phyloP scores from a whole-genome alignment of 2,113 vertebrate species.

The Platycercus adscitus region DNA sequence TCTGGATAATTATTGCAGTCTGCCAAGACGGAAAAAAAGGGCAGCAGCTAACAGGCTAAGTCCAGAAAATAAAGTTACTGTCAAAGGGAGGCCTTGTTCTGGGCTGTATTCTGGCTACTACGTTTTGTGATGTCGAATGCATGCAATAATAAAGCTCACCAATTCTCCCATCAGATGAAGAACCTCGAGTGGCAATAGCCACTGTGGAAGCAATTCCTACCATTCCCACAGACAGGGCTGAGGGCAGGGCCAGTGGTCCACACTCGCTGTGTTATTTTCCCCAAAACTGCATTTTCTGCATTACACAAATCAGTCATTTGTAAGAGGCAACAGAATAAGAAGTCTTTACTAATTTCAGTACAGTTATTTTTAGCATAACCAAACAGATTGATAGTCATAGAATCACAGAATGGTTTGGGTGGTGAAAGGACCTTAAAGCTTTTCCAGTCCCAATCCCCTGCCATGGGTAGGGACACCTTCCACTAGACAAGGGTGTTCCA shows the following conservation, averaged over 20 bases:
- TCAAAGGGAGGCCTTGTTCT: background rate
- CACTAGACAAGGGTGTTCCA: background rate
- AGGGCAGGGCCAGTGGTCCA: background rate
- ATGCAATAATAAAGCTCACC: fast-evolving
- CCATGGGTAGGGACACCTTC: background rate
- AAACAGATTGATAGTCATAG: background rate
- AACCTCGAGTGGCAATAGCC: fast-evolving
- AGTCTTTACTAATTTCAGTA: background rate
- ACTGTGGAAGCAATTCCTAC: background rate
- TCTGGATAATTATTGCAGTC: constrained; percentile 23
- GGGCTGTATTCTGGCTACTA: background rate
- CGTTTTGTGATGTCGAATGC: background rate
- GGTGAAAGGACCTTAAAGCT: background rate
- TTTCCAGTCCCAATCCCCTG: background rate
- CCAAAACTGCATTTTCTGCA: background rate
- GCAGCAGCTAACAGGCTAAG: background rate
- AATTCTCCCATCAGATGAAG: background rate
- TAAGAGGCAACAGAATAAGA: background rate
- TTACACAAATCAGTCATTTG: background rate
- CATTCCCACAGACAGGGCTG: background rate
- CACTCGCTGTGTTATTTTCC: background rate
- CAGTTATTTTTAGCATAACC: background rate
- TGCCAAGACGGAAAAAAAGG: background rate
- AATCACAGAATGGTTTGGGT: background rate
- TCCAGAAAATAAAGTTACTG: background rate